Base-by-base conservation (phyloP, 2,888 invertebrate species). In the Stictocephala bisonia region DNA sequence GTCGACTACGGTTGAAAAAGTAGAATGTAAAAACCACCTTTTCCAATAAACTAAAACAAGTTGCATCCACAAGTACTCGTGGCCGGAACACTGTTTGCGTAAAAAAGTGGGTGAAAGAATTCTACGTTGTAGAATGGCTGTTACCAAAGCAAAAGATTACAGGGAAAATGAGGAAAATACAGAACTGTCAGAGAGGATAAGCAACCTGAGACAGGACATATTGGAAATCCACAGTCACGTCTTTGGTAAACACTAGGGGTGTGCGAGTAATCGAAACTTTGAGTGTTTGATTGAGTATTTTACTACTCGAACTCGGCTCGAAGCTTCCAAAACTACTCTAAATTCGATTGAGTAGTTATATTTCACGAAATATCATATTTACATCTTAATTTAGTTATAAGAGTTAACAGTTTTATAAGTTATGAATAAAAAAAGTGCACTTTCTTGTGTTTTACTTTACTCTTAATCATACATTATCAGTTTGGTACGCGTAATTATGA, bases 21-120 rank as follows among this genome's bases (percentile, higher is more conserved):
- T 81, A 2, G 81, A 82, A 76, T 82, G 82, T 68, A 71, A 48
- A 22, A 82, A 81, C 69, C 81, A 82, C 74, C 66, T 81, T 77
- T 18, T 76, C 77, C 13, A 71, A 40, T 7, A 71, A 29, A 13
- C n/a, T 71, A 29, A 20, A 31, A 7, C 71, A 60, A 29, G 20
- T 71, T n/a, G 40, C 56, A 15, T n/a, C 26, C n/a, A 71, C 56
- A 27, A 44, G 40, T 18, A 31, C 18, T 9, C 15, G 40, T 11
- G 29, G 24, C 31, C 58, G 48, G 26, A 71, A 71, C 27, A 68
- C 26, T 13, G 35, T 9, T 20, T 71, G n/a, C 11, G 71, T 11
- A 68, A 68, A 20, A 50, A 68, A 29, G 20, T 68, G 11, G 67
- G 67, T 20, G 67, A 50, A 48, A 68, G 50, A n/a, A 22, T 68